Evolutionary conservation across 2,888 invertebrate genomes (phyloP), one percentile per base, ranked within the genome.

Genomic region (Spilosoma lubricipeda): DNA sequence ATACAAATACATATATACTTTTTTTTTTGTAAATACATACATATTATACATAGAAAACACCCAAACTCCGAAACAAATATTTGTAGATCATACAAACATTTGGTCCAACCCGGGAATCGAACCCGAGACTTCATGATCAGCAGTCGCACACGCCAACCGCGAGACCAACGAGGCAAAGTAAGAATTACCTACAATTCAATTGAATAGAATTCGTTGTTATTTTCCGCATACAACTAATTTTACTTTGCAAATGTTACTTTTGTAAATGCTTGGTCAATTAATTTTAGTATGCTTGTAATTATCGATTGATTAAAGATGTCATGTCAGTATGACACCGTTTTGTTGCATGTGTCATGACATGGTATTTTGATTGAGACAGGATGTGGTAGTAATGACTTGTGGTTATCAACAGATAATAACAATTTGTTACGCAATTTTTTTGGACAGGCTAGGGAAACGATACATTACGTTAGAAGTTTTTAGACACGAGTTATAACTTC

Each of bases 271-370:
- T 30, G 30, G 63, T 13, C 27, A 63, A 18, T 48, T 33, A 67
- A 33, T 67, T 48, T 48, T 11, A 67, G 48, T 33, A 48, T 48
- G 4, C 20, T 11, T 23, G 45, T 48, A 15, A 48, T 63, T 63
- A 30, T 63, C 18, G 30, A 63, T 30, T 63, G 30, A 63, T 30
- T 63, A 30, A 30, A 30, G 5, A 33, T 33, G 67, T 67, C 67
- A 67, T 67, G 48, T 33, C 48, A 67, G 11, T 30, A 63, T 30
- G 27, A 63, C 30, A 59, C 30, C 0, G 52, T 63, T 63, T 63
- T 30, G 63, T 30, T 63, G 18, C 30, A 63, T 63, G 27, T 67
- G 48, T 67, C 67, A 67, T 33, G n/a, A 67, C 20, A 48, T 48
- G 48, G 48, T 33, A 67, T 67, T 67, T 48, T 48, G 23, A 48